A percentile compares a stretch with the other conserved stretches of the same genome.
Conservation (phyloP, 2,113 vertebrate genomes). For the Scartelaos histophorus region DNA sequence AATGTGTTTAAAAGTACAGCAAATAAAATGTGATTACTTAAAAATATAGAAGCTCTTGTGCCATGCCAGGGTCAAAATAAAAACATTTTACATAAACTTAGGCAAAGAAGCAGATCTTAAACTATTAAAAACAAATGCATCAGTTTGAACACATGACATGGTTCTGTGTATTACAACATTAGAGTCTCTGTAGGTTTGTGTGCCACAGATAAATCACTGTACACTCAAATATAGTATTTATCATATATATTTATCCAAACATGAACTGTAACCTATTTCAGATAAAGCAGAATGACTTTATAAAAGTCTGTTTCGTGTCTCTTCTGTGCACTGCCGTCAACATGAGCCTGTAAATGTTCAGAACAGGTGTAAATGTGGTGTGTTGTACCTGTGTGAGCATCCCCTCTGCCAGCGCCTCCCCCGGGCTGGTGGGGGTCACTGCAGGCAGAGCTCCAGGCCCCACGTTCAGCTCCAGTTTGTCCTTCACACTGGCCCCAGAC, state of each 20-base stretch:
- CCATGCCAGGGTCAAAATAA: slow-evolving; percentile 53
- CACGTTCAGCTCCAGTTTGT: slow-evolving; percentile 84
- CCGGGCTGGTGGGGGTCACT: slow-evolving; percentile 88
- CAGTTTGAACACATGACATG: slow-evolving; percentile 50
- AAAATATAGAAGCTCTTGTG: slow-evolving; percentile 44
- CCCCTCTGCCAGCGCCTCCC: slow-evolving; percentile 92
- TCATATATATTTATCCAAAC: no score
- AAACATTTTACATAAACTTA: slow-evolving; percentile 37
- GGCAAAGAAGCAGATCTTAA: slow-evolving; percentile 54
- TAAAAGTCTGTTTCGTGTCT: no score
- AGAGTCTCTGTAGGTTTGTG: no score
- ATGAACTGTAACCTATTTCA: no score
- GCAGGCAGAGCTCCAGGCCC: slow-evolving; percentile 80
- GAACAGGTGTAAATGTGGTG: not conserved
- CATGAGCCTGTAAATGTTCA: slow-evolving; percentile 46
- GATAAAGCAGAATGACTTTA: no score
- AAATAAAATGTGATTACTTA: slow-evolving; percentile 26
- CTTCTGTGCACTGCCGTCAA: slow-evolving; percentile 34
- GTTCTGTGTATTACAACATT: slow-evolving; percentile 28
- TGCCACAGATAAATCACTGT: no score
- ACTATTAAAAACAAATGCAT: slow-evolving; percentile 54
- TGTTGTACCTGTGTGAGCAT: slow-evolving; percentile 89
- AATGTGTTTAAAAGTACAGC: slow-evolving; percentile 32
- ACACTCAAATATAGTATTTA: no score
- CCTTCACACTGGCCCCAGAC: slow-evolving; percentile 73